Evolutionary conservation across 2,113 vertebrate species (phyloP).

Genomic region (Cinclus mexicanus): DNA sequence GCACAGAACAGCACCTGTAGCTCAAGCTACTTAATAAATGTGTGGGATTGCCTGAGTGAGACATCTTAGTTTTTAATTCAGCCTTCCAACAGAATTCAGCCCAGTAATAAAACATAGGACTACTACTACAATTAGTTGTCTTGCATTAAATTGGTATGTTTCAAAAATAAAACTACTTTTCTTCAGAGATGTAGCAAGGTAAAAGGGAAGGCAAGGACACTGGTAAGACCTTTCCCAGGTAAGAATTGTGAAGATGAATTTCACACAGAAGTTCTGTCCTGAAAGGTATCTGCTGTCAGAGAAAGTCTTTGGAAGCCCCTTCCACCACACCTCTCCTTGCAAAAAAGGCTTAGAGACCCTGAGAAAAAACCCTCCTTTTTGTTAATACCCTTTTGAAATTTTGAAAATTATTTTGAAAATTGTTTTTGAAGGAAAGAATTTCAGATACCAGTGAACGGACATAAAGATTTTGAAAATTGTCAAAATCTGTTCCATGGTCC

Average conservation of each 20-base stretch:
- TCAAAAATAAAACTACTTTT: not conserved
- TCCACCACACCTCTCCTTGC: not conserved
- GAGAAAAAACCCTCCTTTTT: not conserved
- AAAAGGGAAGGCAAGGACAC: not conserved
- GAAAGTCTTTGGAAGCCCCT: not conserved
- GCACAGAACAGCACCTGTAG: not conserved
- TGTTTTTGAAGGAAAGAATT: not conserved
- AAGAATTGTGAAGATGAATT: not conserved
- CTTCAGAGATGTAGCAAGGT: not conserved
- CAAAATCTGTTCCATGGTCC: not conserved
- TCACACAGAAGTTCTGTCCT: not conserved
- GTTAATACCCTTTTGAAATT: not conserved
- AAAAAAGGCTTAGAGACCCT: not conserved
- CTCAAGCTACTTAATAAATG: not conserved
- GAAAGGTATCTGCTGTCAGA: not conserved
- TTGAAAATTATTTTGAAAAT: not conserved
- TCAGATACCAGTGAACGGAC: not conserved
- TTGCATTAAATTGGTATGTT: not conserved
- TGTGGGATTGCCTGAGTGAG: not conserved
- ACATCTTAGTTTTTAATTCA: not conserved
- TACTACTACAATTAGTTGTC: accelerated
- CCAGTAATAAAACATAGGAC: not conserved
- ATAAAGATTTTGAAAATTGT: not conserved
- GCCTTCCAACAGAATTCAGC: not conserved
- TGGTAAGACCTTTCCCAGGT: not conserved